Percentiles rank a stretch among this genome's conserved stretches.
phyloP scores from a whole-genome alignment of 1,140 invertebrate species.

The Polypedilum pembai region DNA sequence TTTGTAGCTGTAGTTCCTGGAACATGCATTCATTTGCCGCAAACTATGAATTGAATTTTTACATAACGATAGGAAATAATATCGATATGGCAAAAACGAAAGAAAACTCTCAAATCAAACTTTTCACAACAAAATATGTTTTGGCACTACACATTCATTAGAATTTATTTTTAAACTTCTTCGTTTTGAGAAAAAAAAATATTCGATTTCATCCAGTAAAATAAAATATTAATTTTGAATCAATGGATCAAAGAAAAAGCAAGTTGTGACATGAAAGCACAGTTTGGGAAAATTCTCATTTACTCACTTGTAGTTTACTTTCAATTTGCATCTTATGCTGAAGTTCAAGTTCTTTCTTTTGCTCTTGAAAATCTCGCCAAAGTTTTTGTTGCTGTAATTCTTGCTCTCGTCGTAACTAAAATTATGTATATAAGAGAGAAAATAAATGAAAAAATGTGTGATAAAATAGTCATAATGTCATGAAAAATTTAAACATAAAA shows the following conservation, averaged over 20 bases:
- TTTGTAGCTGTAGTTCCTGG: conserved; percentile 75
- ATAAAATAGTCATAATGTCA: no score
- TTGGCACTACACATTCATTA: conserved; percentile 29
- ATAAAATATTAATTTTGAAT: neutral
- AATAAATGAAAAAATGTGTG: no score
- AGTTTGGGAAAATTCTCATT: conserved; percentile 28
- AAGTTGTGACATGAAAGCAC: conserved; percentile 9
- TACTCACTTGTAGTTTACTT: conserved; percentile 74
- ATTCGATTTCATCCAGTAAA: neutral
- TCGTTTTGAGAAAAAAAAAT: neutral
- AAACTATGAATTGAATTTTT: conserved; percentile 37
- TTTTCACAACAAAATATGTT: neutral
- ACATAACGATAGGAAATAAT: conserved; percentile 29
- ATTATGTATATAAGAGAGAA: conserved; percentile 21
- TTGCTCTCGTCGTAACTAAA: conserved; percentile 83
- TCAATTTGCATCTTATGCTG: conserved; percentile 82
- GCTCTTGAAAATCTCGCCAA: conserved; percentile 78
- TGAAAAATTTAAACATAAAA: no score
- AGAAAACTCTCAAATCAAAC: conserved; percentile 29
- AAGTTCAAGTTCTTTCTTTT: conserved; percentile 77
- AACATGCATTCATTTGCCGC: conserved; percentile 45
- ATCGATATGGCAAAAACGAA: conserved; percentile 29
- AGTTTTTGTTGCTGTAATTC: conserved; percentile 83
- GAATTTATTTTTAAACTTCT: conserved; percentile 30
- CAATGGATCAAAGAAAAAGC: neutral